Evolutionary conservation across 2,113 vertebrate genomes (phyloP).

Genomic region (Trematocara variabile): DNA sequence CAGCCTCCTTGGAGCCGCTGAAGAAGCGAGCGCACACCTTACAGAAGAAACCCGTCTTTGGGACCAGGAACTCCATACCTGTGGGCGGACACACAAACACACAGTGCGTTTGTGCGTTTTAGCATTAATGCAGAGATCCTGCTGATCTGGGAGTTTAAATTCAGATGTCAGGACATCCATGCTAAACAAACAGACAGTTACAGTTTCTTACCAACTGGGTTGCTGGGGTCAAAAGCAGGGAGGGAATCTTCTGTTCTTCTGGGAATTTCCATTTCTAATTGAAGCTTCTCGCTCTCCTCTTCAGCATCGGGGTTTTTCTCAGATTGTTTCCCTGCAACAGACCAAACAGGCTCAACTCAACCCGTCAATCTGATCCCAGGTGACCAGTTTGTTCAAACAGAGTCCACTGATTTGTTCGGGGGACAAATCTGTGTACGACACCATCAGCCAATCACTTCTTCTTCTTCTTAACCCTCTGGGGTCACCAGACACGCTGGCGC

Average conservation of each 20-base stretch:
- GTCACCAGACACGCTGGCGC: too few species aligned
- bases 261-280: background rate
- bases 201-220: conserved; percentile 51
- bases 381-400: background rate
- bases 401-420: background rate
- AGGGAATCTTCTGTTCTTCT: background rate
- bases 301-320: background rate
- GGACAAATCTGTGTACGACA: rapidly evolving
- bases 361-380: background rate
- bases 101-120: background rate
- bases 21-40: conserved; percentile 66
- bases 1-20: conserved; percentile 35
- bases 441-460: background rate
- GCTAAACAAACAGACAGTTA: background rate
- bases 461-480: background rate
- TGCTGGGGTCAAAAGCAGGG: conserved; percentile 45
- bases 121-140: background rate
- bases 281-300: background rate
- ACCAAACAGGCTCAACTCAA: background rate
- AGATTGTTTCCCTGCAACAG: background rate
- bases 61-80: conserved; percentile 68
- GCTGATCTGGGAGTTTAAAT: too few species aligned
- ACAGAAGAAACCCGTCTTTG: conserved; percentile 70
- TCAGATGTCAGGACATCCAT: background rate
- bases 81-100: background rate